Percentiles rank a stretch among this genome's conserved stretches.
phyloP scores from a whole-genome alignment of 1,140 invertebrate genomes.

The Drosophila biarmipes region DNA sequence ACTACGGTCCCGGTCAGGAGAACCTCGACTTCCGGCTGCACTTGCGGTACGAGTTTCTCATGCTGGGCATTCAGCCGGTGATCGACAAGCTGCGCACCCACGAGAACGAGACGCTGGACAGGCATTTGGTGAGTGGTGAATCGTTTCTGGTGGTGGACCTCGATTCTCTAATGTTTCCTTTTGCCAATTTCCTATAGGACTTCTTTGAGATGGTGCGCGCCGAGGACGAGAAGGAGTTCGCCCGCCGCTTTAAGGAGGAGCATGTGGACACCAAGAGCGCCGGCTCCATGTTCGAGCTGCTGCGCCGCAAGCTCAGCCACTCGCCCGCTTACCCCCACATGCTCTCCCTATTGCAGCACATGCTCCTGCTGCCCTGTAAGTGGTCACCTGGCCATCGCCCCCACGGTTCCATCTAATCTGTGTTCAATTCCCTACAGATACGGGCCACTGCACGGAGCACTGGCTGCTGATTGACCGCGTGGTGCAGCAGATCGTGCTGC shows the following conservation, averaged over 20 bases:
- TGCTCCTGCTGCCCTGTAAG: conserved; percentile 95
- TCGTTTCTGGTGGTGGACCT: fast-evolving
- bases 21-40: conserved; percentile 98
- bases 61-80: conserved; percentile 98
- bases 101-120: conserved; percentile 96
- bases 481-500: conserved; percentile 97
- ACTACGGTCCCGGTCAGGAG: conserved; percentile 98
- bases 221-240: conserved; percentile 98
- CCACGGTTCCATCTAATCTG: conserved; percentile 42
- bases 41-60: conserved; percentile 97
- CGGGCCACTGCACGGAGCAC: conserved; percentile 92
- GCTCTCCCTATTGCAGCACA: conserved; percentile 95
- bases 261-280: conserved; percentile 98
- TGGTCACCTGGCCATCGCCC: conserved; percentile 45
- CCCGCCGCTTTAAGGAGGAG: conserved; percentile 94
- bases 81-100: conserved; percentile 96
- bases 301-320: conserved; percentile 95
- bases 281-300: conserved; percentile 95
- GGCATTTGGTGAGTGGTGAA: conserved; percentile 87
- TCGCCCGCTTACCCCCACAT: conserved; percentile 97
- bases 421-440: conserved; percentile 86
- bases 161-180: not conserved
- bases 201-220: conserved; percentile 99
- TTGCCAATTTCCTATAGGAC: conserved; percentile 85
- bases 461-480: conserved; percentile 98